Conservation (phyloP, 2,888 invertebrate genomes). For the Dastarcus helophoroides region DNA sequence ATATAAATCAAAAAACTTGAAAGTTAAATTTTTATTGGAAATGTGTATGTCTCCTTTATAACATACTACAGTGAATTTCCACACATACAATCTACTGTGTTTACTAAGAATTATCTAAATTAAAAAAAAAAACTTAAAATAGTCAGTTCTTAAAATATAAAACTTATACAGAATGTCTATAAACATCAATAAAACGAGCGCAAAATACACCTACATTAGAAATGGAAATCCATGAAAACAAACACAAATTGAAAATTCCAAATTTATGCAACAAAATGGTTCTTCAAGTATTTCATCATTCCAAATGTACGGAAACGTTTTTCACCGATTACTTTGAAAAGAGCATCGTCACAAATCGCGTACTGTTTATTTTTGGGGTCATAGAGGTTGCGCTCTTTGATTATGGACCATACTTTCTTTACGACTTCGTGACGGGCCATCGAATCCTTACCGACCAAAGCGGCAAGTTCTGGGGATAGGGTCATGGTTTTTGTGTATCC, state of each 20-base stretch:
- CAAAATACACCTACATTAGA: too few species aligned
- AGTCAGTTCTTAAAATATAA: too few species aligned
- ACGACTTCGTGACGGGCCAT: conserved; percentile 86
- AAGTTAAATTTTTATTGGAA: too few species aligned
- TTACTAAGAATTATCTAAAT: too few species aligned
- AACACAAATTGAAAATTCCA: neutral
- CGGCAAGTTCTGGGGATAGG: conserved; percentile 74
- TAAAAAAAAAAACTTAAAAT: too few species aligned
- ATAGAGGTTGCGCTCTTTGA: conserved; percentile 78
- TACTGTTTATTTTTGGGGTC: conserved; percentile 93
- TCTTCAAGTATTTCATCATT: conserved; percentile 94
- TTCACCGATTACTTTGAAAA: conserved; percentile 79
- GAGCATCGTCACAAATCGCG: conserved; percentile 85
- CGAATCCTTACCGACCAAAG: conserved; percentile 69
- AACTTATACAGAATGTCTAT: too few species aligned
- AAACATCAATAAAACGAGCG: too few species aligned
- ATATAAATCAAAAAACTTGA: too few species aligned
- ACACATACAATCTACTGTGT: too few species aligned
- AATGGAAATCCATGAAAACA: too few species aligned
- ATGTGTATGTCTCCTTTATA: too few species aligned
- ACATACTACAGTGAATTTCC: too few species aligned
- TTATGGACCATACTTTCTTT: conserved; percentile 80
- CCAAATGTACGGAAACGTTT: conserved; percentile 91
- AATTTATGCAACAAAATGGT: conserved; percentile 63
- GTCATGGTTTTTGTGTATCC: conserved; percentile 79